Evolutionary conservation across 2,888 invertebrate species (phyloP).

Genomic region (Nephrotoma guestfalica): DNA sequence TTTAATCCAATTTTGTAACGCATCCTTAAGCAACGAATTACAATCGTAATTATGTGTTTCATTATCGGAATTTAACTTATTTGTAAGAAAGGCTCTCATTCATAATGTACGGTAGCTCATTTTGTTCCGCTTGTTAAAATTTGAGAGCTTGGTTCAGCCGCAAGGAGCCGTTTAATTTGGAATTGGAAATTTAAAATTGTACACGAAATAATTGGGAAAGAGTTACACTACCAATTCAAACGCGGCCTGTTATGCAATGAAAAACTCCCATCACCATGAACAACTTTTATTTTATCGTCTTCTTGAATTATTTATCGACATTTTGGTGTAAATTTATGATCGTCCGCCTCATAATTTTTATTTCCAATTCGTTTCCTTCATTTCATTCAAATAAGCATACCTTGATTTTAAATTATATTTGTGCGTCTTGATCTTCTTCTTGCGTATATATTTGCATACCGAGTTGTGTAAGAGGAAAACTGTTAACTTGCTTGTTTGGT

Average conservation of each 20-base stretch:
- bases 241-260: too few species aligned
- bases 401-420: not conserved
- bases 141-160: too few species aligned
- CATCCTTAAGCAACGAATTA: not conserved
- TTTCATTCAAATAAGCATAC: not conserved
- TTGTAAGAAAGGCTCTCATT: too few species aligned
- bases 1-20: not conserved
- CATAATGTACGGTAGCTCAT: too few species aligned
- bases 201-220: too few species aligned
- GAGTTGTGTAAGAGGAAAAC: not conserved
- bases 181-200: too few species aligned
- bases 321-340: slow-evolving; percentile 1
- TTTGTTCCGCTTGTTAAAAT: too few species aligned
- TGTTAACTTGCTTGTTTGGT: not conserved
- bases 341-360: not conserved
- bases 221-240: too few species aligned
- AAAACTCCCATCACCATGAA: too few species aligned
- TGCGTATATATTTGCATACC: not conserved
- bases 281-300: not conserved
- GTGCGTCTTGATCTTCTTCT: not conserved
- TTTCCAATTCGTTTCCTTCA: not conserved
- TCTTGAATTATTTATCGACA: slow-evolving; percentile 1
- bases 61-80: too few species aligned
- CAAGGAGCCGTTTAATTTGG: too few species aligned
- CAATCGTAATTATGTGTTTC: not conserved